Evolutionary conservation across 2,113 vertebrate genomes (phyloP), one percentile per base, ranked within the genome.

Genomic region (Amblyopsis rosae): DNA sequence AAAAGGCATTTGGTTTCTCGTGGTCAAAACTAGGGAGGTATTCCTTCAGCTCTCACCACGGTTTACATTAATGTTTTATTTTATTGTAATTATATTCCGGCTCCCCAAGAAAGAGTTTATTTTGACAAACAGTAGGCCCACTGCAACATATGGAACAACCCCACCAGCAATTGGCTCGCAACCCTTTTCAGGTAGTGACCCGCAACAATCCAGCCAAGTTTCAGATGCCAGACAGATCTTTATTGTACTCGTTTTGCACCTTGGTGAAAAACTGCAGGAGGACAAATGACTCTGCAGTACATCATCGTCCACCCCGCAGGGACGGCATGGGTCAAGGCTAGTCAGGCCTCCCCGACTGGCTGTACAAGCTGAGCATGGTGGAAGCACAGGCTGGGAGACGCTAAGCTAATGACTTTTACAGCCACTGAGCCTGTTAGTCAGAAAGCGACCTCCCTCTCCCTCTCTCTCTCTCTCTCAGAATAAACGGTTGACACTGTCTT

Each of bases 371-470:
- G 49, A 49, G 63, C 59, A 51, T 56, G 49, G 58, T 68, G 15
- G 77, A 83, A 58, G 74, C 82, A 85, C 15, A 9, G 60, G 0
- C 56, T 61, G 10, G 46, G 19, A 4, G 15, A 8, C 4, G 66
- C 64, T 73, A 61, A 85, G 66, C 64, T 73, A 61, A 85, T 67
- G 66, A 69, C 81, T 83, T 72, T 81, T 59, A 79, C 75, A 90
- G 82, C 19, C 13, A 56, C 55, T 77, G 59, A 54, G 58, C 48
- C 58, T 60, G 48, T 62, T 61, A 67, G 65, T 49, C 41, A 48
- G 59, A 53, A 50, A 32, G 57, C 45, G 48, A 49, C 45, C 41
- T 6, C 15, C 17, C 54, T 2, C 46, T 11, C 5, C 9, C 17
- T 62, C 11, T 19, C 4, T 46, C 16, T 41, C 9, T 11, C 26